Evolutionary conservation across 2,113 vertebrate species (phyloP).

Genomic region (Bagarius yarrelli): DNA sequence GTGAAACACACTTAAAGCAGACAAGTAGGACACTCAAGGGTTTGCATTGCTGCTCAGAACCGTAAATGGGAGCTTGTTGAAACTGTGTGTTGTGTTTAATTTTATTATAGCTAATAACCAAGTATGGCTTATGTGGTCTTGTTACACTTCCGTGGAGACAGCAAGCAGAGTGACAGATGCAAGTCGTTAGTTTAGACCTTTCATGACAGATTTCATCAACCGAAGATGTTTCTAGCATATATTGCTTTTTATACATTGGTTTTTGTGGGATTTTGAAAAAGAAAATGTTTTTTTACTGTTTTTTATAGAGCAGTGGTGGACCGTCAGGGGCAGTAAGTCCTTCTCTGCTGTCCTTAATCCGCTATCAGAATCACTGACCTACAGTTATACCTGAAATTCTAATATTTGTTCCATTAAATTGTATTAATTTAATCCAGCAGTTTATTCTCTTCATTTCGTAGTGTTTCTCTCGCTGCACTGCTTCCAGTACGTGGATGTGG

Average conservation of each 20-base stretch:
- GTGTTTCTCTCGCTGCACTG: no score
- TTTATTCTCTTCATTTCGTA: no score
- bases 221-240: neutral
- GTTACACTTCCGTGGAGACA: slow-evolving; percentile 34
- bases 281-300: neutral
- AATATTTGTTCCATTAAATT: no score
- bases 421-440: no score
- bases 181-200: slow-evolving; percentile 10
- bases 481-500: no score
- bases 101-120: slow-evolving; percentile 31
- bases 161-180: slow-evolving; percentile 32
- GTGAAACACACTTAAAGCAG: slow-evolving; percentile 43
- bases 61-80: slow-evolving; percentile 27
- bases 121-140: slow-evolving; percentile 29
- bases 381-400: no score
- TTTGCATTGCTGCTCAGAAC: slow-evolving; percentile 38
- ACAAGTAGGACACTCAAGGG: slow-evolving; percentile 38
- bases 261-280: neutral
- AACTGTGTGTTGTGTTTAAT: slow-evolving; percentile 34
- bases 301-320: no score
- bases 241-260: neutral
- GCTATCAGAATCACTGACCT: no score
- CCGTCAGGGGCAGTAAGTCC: no score
- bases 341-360: no score
- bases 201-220: slow-evolving; percentile 23